Evolutionary conservation across 2,797 vertebrate species (phyloP), one percentile per base, ranked within the genome.

Genomic region (Erethizon dorsatum): DNA sequence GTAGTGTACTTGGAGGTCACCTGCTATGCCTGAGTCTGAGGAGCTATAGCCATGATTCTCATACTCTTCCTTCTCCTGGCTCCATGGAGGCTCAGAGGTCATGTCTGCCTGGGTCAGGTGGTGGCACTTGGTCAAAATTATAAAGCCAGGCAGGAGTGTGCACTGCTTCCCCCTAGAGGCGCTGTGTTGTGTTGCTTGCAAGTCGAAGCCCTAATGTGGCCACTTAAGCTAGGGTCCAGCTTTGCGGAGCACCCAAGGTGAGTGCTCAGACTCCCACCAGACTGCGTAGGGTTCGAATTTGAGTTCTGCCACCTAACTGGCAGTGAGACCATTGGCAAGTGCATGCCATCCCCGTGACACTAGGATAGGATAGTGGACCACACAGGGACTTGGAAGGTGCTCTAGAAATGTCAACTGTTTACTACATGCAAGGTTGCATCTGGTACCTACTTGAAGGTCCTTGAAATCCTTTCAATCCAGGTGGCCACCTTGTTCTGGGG

Each of bases 371-470:
- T 26, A 3, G 9, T 5, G 31, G 61, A 57, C 50, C 59, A 15
- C 22, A 41, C 6, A 1, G 52, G n/a, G 50, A 11, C 80, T 12
- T 84, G 45, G 24, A 63, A 87, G 37, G 5, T 13, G 12, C 65
- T 75, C 1, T 0, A 2, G 59, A 11, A 33, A 26, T 0, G 3
- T 63, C 85, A 31, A 0, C 45, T 14, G 26, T 18, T 57, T 41
- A 2, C 24, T 63, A 0, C 3, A n/a, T 31, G 26, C 20, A 3
- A 47, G 28, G 12, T 12, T 63, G 20, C 54, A 28, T 47, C 17
- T 52, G 65, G 0, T 41, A 28, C 61, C 45, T 52, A 52, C 83
- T 67, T 1, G 0, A 59, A 67, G 31, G 37, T 10, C 56, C 61
- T 20, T 28, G 90, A 63, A 54, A 10, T 37, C 50, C 80, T 15